Conservation (phyloP, 1,140 invertebrate genomes). For the Pentalonia nigronervosa region DNA sequence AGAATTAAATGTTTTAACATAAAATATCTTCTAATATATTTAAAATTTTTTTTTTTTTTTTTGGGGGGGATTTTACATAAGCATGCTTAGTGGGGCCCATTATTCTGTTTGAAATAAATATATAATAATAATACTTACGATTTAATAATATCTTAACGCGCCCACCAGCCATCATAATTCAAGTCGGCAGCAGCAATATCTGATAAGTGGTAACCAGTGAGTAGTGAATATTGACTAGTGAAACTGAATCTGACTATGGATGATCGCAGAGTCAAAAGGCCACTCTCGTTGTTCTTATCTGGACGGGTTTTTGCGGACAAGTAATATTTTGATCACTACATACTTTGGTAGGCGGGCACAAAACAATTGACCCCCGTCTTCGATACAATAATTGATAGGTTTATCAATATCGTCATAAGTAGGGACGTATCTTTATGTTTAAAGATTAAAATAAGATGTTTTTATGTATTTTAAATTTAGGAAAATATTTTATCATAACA, state of each 20-base stretch:
- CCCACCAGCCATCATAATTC: not conserved
- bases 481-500: too few relatives aligned
- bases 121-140: not conserved
- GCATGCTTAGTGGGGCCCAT: too few relatives aligned
- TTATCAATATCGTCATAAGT: not conserved
- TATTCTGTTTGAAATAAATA: too few relatives aligned
- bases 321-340: not conserved
- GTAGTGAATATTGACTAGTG: too few relatives aligned
- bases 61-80: too few relatives aligned
- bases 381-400: not conserved
- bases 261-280: not conserved
- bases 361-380: not conserved
- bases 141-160: too few relatives aligned
- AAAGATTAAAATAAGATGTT: not conserved
- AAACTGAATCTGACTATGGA: not conserved
- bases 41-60: not conserved
- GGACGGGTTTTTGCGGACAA: not conserved
- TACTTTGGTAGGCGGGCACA: not conserved
- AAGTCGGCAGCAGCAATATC: not conserved
- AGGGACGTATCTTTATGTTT: not conserved
- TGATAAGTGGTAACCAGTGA: not conserved
- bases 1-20: not conserved
- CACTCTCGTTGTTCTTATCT: not conserved
- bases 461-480: too few relatives aligned
- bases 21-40: not conserved